A percentile compares a stretch with the other conserved stretches of the same genome.
Evolutionary conservation across 2,797 vertebrate genomes (phyloP).

Genomic region (Coregonus sp.): DNA sequence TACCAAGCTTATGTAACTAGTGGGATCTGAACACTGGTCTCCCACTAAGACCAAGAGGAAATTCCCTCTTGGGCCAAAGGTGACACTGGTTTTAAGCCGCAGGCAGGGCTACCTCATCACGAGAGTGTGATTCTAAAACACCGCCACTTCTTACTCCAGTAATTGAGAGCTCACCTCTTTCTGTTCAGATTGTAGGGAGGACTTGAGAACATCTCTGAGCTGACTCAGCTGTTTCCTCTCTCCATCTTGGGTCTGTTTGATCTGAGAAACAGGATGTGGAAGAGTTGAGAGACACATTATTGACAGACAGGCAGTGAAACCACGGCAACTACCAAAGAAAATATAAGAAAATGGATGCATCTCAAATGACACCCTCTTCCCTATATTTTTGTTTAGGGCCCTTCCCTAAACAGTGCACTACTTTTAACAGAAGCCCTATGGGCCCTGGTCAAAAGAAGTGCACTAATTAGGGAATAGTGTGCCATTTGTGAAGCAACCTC

Average conservation of each 20-base stretch:
- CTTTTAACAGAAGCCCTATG: no score
- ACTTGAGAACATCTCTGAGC: conserved; percentile 89
- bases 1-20: background rate
- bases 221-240: conserved; percentile 91
- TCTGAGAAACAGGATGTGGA: conserved; percentile 62
- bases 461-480: no score
- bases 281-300: background rate
- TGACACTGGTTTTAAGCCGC: background rate
- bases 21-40: background rate
- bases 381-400: no score
- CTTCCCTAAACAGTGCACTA: no score
- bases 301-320: background rate
- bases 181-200: conserved; percentile 88
- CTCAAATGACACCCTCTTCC: no score
- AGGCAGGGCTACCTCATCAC: no score
- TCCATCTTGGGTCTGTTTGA: conserved; percentile 93
- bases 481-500: no score
- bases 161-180: conserved; percentile 84
- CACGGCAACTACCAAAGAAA: background rate
- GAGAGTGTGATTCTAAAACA: no score
- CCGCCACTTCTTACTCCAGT: no score
- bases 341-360: background rate
- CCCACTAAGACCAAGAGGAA: background rate
- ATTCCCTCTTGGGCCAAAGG: no score
- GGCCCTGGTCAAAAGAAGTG: no score